These are phyloP conservation scores for Netelia melanura DNA, from an alignment of 2,888 invertebrate species.

Conservation along the genomic window DNA sequence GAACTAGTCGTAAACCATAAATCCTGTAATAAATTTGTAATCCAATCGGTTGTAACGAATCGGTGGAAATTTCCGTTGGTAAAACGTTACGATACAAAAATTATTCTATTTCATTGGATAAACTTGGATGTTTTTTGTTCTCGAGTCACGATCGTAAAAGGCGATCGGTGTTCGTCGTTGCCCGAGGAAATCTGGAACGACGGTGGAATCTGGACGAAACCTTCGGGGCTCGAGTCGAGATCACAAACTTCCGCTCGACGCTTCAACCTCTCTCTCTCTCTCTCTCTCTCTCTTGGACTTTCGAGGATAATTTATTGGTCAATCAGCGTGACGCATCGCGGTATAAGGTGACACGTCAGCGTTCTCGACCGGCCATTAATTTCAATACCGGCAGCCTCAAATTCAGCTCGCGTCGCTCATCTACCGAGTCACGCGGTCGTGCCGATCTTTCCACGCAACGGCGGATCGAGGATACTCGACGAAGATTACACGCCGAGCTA, in stretches of 20 bases:
- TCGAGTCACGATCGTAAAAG: neutral
- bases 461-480: neutral
- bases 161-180: neutral
- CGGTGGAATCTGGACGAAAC: slow-evolving; percentile 61
- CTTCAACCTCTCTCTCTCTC: neutral
- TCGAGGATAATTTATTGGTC: slow-evolving; percentile 83
- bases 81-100: too few relatives aligned
- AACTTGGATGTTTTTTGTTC: neutral
- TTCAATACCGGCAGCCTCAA: slow-evolving; percentile 77
- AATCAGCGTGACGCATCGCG: slow-evolving; percentile 84
- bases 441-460: slow-evolving; percentile 37
- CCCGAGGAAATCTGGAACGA: slow-evolving; percentile 33
- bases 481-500: slow-evolving; percentile 3
- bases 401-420: slow-evolving; percentile 33
- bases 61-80: too few relatives aligned
- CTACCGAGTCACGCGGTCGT: slow-evolving; percentile 36
- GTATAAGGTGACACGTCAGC: slow-evolving; percentile 84
- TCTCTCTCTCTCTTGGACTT: slow-evolving; percentile 23
- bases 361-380: slow-evolving; percentile 83
- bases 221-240: slow-evolving; percentile 34
- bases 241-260: slow-evolving; percentile 42
- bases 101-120: too few relatives aligned
- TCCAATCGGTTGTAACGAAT: too few relatives aligned
- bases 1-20: neutral
- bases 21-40: too few relatives aligned